Evolutionary conservation across 2,113 vertebrate species (phyloP).

Genomic region (Peromyscus californicus): DNA sequence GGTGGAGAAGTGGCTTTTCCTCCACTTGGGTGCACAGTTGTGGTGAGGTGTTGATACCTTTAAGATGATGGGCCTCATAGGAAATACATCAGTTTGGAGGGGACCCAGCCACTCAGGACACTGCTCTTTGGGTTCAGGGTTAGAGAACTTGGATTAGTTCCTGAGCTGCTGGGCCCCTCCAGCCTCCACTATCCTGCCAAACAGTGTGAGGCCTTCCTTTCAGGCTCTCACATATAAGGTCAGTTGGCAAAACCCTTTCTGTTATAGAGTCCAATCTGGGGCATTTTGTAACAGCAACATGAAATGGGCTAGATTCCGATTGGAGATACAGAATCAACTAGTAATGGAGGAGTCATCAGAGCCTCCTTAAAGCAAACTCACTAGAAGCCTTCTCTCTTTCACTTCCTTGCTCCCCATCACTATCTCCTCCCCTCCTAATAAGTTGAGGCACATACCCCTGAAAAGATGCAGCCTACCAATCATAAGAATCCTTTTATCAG

Average conservation of each 20-base stretch:
- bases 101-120: background rate
- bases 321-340: rapidly evolving
- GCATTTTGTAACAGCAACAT: background rate
- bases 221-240: background rate
- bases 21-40: background rate
- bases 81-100: background rate
- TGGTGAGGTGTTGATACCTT: background rate
- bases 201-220: background rate
- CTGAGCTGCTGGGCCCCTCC: no score
- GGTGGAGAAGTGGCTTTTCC: background rate
- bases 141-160: background rate
- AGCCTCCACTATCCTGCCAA: background rate
- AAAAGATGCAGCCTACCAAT: background rate
- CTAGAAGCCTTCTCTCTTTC: rapidly evolving
- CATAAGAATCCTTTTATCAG: background rate
- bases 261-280: background rate
- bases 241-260: no score
- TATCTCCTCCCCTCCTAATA: background rate
- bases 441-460: background rate
- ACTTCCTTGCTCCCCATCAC: rapidly evolving
- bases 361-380: rapidly evolving
- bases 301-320: background rate
- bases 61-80: background rate
- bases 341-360: background rate
- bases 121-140: background rate